phyloP scores from a whole-genome alignment of 2,888 invertebrate genomes.

The Ichneumoninae sp. region DNA sequence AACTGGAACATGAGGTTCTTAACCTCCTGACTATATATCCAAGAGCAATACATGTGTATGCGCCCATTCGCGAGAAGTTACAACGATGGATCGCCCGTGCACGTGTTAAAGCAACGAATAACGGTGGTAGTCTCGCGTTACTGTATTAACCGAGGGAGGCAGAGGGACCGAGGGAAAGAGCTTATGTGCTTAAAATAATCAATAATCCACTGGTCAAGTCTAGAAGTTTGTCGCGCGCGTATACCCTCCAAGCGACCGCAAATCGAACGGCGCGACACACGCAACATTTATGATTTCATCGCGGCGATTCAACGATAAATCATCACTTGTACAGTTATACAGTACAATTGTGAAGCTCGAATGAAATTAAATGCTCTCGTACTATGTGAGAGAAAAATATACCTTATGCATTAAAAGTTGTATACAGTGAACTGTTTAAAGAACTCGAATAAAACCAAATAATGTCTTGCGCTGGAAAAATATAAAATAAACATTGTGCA shows the following conservation, averaged over 20 bases:
- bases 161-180: conserved; percentile 61
- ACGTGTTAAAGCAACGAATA: conserved; percentile 45
- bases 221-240: conserved; percentile 57
- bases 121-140: conserved; percentile 27
- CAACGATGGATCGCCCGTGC: conserved; percentile 18
- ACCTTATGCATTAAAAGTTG: no score
- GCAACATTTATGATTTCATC: conserved; percentile 45
- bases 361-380: background rate
- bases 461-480: no score
- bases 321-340: background rate
- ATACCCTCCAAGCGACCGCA: conserved; percentile 17
- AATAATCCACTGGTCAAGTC: conserved; percentile 76
- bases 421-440: no score
- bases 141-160: conserved; percentile 43
- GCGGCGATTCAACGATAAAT: conserved; percentile 11
- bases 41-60: conserved; percentile 51
- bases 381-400: background rate
- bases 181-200: conserved; percentile 75
- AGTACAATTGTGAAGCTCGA: conserved; percentile 25
- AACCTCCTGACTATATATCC: conserved; percentile 72
- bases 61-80: conserved; percentile 13
- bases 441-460: no score
- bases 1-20: conserved; percentile 82
- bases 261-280: conserved; percentile 13
- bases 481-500: no score